Percentiles rank a stretch among this genome's conserved stretches.
Conservation (phyloP, 2,113 vertebrate species). For the Corythornis cristatus region DNA sequence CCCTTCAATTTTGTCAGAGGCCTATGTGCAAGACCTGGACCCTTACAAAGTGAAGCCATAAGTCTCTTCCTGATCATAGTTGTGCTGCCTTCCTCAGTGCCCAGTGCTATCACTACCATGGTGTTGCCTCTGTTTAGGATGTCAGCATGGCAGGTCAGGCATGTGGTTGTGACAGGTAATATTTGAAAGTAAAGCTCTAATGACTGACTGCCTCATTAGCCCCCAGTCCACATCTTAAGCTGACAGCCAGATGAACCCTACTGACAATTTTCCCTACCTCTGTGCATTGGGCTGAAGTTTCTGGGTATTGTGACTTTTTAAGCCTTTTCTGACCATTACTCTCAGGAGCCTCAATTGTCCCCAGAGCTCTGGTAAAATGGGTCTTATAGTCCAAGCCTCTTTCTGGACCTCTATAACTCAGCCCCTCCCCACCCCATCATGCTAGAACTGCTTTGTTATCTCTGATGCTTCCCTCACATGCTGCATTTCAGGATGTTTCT, state of each 20-base stretch:
- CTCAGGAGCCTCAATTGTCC: not conserved
- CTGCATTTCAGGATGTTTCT: constrained; percentile 64
- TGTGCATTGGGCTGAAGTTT: not conserved
- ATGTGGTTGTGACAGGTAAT: not conserved
- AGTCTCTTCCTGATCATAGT: not conserved
- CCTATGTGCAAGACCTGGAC: not conserved
- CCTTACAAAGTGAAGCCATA: not conserved
- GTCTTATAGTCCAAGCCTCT: not conserved
- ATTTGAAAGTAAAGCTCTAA: not conserved
- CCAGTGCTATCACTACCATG: not conserved
- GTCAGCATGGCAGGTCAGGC: not conserved
- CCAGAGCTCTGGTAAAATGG: not conserved
- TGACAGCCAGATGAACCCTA: not conserved
- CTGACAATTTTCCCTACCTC: not conserved
- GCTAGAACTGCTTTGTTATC: not conserved
- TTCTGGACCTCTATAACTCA: not conserved
- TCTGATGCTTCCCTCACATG: not conserved
- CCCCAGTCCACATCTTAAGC: not conserved
- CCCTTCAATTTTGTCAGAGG: not conserved
- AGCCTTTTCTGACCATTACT: not conserved
- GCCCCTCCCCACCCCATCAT: not conserved
- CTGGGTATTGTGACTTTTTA: not conserved
- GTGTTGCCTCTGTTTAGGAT: not conserved
- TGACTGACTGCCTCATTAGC: not conserved
- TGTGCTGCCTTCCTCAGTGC: not conserved